phyloP scores from a whole-genome alignment of 2,888 invertebrate species.

The Epinotia demarniana region DNA sequence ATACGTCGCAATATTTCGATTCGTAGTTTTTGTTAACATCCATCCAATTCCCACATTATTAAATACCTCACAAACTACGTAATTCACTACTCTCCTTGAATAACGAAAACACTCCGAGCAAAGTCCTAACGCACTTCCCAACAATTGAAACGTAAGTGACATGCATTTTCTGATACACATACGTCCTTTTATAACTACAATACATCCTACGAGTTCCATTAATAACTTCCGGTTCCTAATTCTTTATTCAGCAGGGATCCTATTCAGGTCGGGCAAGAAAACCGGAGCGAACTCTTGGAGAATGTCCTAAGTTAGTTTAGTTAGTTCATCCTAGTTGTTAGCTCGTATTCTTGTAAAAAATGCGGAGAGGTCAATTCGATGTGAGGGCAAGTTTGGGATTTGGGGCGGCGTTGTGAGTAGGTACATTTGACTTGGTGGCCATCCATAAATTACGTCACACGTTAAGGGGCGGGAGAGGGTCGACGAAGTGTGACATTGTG shows the following conservation, averaged over 20 bases:
- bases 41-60: neutral
- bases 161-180: neutral
- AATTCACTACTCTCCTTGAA: slow-evolving; percentile 20
- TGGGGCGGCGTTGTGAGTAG: too few relatives aligned
- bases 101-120: slow-evolving; percentile 5
- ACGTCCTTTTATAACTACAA: neutral
- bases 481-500: too few relatives aligned
- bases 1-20: neutral
- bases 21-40: neutral
- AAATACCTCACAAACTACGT: neutral
- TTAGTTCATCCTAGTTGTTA: neutral
- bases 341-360: neutral
- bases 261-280: slow-evolving; percentile 10
- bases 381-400: neutral
- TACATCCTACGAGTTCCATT: neutral
- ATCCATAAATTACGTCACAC: too few relatives aligned
- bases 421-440: too few relatives aligned
- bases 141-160: neutral
- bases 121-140: neutral
- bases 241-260: slow-evolving; percentile 10
- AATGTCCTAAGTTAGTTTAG: neutral
- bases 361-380: neutral
- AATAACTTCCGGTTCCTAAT: slow-evolving; percentile 10
- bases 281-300: neutral
- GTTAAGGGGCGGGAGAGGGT: too few relatives aligned